Evolutionary conservation across 2,888 invertebrate species (phyloP), one percentile per base, ranked within the genome.

Genomic region (Elgonia sp.): DNA sequence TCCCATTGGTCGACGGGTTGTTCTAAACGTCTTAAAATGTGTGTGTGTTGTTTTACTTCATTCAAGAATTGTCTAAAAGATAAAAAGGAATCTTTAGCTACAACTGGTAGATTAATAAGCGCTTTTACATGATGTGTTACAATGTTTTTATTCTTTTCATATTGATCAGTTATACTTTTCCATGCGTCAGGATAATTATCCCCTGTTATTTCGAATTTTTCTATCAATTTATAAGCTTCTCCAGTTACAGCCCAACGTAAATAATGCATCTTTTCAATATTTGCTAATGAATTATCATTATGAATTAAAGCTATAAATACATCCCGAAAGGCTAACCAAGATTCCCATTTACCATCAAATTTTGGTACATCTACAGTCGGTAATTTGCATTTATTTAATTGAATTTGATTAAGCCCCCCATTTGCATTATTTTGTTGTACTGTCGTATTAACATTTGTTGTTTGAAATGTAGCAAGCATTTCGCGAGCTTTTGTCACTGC

Each of bases 221-320:
- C 75, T 8, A 83, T 83, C 9, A 83, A 60, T 16, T 46, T 83
- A 14, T 29, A 29, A 12, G 75, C 83, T 29, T 83, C 83, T 0
- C 50, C 83, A 0, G 18, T 46, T n/a, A 82, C 21, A 46, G 82
- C 63, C 73, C 65, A 82, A n/a, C 76, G 21, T 21, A 84, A 62
- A 75, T 83, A 83, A 53, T 69, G 76, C 18, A 84, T 37, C 60
- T 84, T 82, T 14, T 82, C 65, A 16, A 73, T 82, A 14, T 72
- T 16, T 39, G 53, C 57, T 57, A 82, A 57, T 8, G 20, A 21
- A 18, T 53, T 18, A 50, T 82, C 20, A 14, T 82, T 29, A n/a
- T 82, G 53, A 9, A 82, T n/a, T 4, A 82, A 14, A 29, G 82
- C 10, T n/a, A n/a, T n/a, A 14, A 73, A 82, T 0, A 37, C 39